These are phyloP conservation scores for Prunella himalayana DNA, from an alignment of 2,113 vertebrate genomes.

Conservation along the genomic window DNA sequence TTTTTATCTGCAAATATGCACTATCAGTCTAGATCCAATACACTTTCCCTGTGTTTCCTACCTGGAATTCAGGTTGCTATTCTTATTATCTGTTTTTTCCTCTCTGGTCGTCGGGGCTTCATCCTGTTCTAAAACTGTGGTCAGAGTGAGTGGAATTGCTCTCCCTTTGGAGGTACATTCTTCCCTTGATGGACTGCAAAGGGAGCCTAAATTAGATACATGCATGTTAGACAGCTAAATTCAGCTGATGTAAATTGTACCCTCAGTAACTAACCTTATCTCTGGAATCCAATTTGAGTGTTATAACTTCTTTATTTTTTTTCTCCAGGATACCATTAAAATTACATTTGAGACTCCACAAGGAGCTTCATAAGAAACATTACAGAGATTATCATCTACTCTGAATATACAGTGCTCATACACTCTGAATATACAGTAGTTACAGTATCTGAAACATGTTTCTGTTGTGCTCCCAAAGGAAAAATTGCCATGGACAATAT, in stretches of 20 bases:
- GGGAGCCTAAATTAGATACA: not conserved
- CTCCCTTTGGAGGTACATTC: not conserved
- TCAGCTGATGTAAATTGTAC: not conserved
- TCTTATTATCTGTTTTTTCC: not conserved
- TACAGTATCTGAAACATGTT: constrained; percentile 28
- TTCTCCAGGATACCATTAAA: constrained; percentile 15
- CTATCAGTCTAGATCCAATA: not conserved
- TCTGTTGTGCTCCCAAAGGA: constrained; percentile 44
- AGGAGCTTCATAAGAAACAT: constrained; percentile 21
- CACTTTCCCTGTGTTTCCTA: not conserved
- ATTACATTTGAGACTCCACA: constrained; percentile 11
- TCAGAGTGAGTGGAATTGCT: not conserved
- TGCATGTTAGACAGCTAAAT: not conserved
- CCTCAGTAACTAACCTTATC: constrained; percentile 2
- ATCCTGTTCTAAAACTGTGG: not conserved
- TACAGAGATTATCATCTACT: constrained; percentile 5
- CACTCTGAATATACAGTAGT: not conserved
- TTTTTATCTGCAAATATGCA: not conserved
- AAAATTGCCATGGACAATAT: constrained; percentile 52
- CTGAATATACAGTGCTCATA: not conserved
- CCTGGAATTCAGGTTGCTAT: not conserved
- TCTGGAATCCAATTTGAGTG: constrained; percentile 15
- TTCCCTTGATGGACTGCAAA: not conserved
- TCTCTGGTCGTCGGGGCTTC: not conserved
- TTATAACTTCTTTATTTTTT: not conserved